Percentiles rank a stretch among this genome's conserved stretches.
Evolutionary conservation across 2,888 invertebrate genomes (phyloP).

Genomic region (Rotaria sp.): DNA sequence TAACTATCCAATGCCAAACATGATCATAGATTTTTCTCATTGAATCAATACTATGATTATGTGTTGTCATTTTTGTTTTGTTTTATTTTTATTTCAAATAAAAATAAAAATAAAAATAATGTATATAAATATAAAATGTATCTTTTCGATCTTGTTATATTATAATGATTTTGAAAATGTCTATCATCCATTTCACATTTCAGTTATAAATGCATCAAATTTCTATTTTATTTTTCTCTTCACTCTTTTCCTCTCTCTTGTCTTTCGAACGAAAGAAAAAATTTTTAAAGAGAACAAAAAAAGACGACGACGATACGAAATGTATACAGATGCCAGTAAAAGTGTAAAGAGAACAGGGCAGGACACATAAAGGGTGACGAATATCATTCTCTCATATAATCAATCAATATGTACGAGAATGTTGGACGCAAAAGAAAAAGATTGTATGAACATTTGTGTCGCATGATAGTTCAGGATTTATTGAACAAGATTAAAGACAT

Average conservation of each 20-base stretch:
- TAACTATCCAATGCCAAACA: conserved; percentile 29
- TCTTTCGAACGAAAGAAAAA: not conserved
- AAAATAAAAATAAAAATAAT: not conserved
- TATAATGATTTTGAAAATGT: conserved; percentile 11
- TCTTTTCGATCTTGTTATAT: not conserved
- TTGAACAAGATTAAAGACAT: conserved; percentile 16
- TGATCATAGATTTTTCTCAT: conserved; percentile 20
- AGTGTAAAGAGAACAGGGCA: not conserved
- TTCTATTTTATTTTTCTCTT: not conserved
- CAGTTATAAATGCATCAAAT: conserved; percentile 5
- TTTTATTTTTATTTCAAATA: not conserved
- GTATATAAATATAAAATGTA: not conserved
- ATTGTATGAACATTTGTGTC: not conserved
- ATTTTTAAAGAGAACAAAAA: not conserved
- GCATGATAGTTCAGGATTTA: not conserved
- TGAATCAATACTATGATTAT: not conserved
- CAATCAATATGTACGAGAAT: not conserved
- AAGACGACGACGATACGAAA: not conserved
- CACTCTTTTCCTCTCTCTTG: not conserved
- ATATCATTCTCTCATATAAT: not conserved
- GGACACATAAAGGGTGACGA: not conserved
- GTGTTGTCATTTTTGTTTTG: not conserved
- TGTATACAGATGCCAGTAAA: not conserved
- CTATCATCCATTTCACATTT: conserved; percentile 1
- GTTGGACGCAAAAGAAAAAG: not conserved